These are phyloP conservation scores for Coleophora deauratella DNA, from an alignment of 2,888 invertebrate species.

Conservation along the genomic window DNA sequence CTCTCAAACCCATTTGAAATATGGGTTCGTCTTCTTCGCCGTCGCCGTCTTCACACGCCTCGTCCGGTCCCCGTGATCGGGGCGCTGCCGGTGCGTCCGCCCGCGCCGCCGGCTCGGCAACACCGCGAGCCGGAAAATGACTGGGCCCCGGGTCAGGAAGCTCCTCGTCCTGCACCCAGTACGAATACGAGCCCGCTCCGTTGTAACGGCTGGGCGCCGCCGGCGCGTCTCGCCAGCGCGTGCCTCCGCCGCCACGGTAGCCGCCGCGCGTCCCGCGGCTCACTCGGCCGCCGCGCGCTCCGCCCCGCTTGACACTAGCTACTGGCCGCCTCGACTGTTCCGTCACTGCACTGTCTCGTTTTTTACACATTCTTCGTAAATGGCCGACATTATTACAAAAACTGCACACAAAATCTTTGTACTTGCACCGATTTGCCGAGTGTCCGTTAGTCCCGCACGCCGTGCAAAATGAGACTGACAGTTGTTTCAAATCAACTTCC, in stretches of 20 bases:
- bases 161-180: background rate
- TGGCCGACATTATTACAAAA: background rate
- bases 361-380: background rate
- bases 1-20: conserved; percentile 7
- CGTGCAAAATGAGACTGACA: background rate
- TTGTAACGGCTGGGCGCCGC: background rate
- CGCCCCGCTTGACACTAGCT: background rate
- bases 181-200: background rate
- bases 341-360: background rate
- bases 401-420: background rate
- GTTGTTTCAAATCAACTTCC: background rate
- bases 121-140: too few relatives aligned
- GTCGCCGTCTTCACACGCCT: background rate
- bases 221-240: too few relatives aligned
- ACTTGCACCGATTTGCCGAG: background rate
- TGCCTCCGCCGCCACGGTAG: too few relatives aligned
- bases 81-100: background rate
- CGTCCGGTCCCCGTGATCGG: background rate
- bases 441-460: background rate
- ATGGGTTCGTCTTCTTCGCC: conserved; percentile 5
- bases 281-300: background rate
- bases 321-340: background rate
- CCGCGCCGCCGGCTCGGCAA: background rate
- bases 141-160: too few relatives aligned
- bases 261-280: background rate